Conservation (phyloP, 2,797 vertebrate species). For the Tolypeutes matacus region DNA sequence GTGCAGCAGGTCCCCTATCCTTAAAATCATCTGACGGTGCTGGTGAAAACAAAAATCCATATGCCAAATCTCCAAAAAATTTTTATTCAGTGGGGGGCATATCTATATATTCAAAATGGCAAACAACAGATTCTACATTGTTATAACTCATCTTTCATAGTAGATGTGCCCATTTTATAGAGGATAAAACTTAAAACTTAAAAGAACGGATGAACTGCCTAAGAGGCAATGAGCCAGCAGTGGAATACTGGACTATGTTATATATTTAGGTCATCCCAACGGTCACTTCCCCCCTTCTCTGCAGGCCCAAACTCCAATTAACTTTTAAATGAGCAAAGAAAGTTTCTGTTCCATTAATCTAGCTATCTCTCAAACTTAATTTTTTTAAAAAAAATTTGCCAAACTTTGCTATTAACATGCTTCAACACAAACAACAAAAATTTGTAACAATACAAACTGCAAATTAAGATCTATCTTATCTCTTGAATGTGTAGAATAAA, state of each 20-base stretch:
- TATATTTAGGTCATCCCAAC: background rate
- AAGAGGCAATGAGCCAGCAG: background rate
- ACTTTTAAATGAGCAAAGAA: background rate
- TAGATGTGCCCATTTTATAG: background rate
- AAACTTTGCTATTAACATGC: background rate
- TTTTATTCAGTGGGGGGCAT: background rate
- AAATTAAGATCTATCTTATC: conserved; percentile 33
- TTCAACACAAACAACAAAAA: conserved; percentile 51
- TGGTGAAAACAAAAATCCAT: conserved; percentile 33
- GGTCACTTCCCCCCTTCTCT: background rate
- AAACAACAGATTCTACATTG: background rate
- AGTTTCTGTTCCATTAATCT: background rate
- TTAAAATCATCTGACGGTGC: background rate
- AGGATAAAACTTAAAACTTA: conserved; percentile 13
- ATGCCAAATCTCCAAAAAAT: background rate
- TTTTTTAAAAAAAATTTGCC: background rate
- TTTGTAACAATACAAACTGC: background rate
- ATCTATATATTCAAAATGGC: background rate
- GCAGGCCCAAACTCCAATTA: background rate
- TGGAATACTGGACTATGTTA: background rate
- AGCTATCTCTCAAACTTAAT: background rate
- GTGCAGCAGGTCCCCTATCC: background rate
- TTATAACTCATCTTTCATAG: background rate
- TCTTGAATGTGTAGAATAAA: conserved; percentile 14
- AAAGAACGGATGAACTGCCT: background rate